These are phyloP conservation scores for Pluvianellus socialis DNA, from an alignment of 2,113 vertebrate genomes.

Conservation along the genomic window DNA sequence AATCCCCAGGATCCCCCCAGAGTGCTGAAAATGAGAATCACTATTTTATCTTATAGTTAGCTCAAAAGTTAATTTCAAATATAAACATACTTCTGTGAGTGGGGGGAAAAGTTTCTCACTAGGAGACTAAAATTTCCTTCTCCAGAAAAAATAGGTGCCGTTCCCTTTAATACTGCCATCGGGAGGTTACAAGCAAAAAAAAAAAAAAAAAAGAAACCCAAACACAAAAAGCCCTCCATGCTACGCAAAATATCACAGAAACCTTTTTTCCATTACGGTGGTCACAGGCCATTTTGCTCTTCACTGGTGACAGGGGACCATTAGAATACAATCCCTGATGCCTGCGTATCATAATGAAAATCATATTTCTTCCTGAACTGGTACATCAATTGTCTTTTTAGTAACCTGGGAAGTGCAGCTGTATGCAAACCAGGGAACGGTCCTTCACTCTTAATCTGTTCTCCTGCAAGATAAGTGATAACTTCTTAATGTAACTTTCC, in stretches of 20 bases:
- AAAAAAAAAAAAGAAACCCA: background rate
- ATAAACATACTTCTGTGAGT: background rate
- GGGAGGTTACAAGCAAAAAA: background rate
- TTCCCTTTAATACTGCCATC: background rate
- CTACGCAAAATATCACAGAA: slow-evolving; percentile 27
- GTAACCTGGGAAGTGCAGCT: slow-evolving; percentile 59
- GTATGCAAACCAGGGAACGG: slow-evolving; percentile 61
- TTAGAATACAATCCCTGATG: slow-evolving; percentile 51
- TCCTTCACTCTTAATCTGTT: slow-evolving; percentile 66
- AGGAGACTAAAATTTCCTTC: background rate
- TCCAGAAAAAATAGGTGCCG: background rate
- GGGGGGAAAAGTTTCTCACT: background rate
- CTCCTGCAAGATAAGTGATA: slow-evolving; percentile 66
- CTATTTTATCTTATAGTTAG: background rate
- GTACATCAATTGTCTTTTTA: slow-evolving; percentile 69
- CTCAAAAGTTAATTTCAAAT: background rate
- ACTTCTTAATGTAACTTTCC: slow-evolving; percentile 72
- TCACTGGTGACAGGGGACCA: slow-evolving; percentile 26
- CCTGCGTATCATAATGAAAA: slow-evolving; percentile 60
- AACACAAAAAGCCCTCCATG: background rate
- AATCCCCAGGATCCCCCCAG: background rate
- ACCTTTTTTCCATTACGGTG: slow-evolving; percentile 47
- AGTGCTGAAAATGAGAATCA: background rate
- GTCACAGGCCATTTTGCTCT: slow-evolving; percentile 59
- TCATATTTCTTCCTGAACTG: slow-evolving; percentile 65